Base-by-base conservation (phyloP, 2,113 vertebrate genomes). In the Nycticebus coucang region DNA sequence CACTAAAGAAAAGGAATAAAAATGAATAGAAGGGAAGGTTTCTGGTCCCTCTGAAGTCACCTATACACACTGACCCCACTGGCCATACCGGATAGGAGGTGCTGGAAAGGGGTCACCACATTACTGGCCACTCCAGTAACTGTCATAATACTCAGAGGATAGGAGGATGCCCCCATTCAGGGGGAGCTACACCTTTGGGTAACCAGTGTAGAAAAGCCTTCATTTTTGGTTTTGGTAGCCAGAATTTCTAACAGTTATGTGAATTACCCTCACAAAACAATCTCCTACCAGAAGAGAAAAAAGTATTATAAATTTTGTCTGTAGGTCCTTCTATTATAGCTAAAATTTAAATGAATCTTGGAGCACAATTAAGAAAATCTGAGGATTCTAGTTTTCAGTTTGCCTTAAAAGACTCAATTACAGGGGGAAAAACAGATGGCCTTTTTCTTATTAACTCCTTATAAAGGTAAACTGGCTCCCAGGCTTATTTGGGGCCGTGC, bases 31-130 rank as follows among this genome's bases (percentile, higher is more conserved):
- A 35, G n/a, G 62, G 15, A 55, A 57, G 74, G 4, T 28, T 12
- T 28, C 37, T 79, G 30, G 7, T 41, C 37, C 12, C 24, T 41
- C 0, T 57, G 35, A n/a, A 10, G 5, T 19, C 0, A 13, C 5
- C 3, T n/a, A 21, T 1, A 37, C 2, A 21, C 10, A 9, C 5
- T 11, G 24, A 83, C 18, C 22, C 71, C 71, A 0, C 2, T 6
- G 7, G 14, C 1, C 1, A 0, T 15, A 14, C n/a, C 21, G n/a
- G 45, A 45, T 21, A 68, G 18, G 18, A 74, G 26, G 26, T 21
- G 7, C 21, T 0, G 0, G 19, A 19, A 24, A 57, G 14, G 2
- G 35, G 1, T 33, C 13, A 10, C 4, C 0, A 0, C 4, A 4
- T 28, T 28, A n/a, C 3, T 18, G 35, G 26, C 5, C 11, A 3